phyloP scores from a whole-genome alignment of 2,113 vertebrate genomes.

The Gymnocephalus cernua region DNA sequence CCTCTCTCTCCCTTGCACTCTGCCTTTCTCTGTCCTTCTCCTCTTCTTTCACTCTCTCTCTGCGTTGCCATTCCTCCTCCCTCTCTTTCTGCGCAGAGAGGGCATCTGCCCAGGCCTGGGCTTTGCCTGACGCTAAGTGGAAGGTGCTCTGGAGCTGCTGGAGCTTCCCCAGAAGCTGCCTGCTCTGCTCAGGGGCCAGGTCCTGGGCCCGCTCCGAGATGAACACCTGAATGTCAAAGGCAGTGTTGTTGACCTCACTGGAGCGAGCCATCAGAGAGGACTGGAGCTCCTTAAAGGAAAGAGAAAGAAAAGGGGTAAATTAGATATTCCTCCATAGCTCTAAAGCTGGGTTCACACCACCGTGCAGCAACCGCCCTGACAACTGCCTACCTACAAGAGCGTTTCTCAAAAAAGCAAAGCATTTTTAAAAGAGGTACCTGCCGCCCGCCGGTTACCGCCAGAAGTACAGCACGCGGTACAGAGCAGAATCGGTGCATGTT shows the following conservation, averaged over 20 bases:
- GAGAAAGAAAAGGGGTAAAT: not conserved
- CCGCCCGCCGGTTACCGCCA: no score
- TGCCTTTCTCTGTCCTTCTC: conserved; percentile 66
- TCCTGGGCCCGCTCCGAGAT: conserved; percentile 92
- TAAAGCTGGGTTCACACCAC: no score
- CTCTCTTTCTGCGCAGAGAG: conserved; percentile 80
- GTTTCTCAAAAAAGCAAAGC: no score
- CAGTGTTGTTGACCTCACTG: conserved; percentile 84
- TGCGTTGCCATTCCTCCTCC: conserved; percentile 68
- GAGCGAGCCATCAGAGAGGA: conserved; percentile 82
- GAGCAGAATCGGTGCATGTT: no score
- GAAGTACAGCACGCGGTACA: no score
- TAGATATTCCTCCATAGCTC: not conserved
- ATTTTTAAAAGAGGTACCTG: no score
- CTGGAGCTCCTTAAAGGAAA: conserved; percentile 84
- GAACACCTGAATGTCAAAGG: conserved; percentile 90
- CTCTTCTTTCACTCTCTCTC: conserved; percentile 61
- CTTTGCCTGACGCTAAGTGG: conserved; percentile 82
- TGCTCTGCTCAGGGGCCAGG: conserved; percentile 89
- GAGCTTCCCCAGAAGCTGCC: conserved; percentile 88
- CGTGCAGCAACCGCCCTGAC: no score
- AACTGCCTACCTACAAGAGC: no score
- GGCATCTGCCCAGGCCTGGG: conserved; percentile 79
- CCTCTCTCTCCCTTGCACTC: conserved; percentile 82
- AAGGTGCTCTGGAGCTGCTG: conserved; percentile 91